phyloP scores from a whole-genome alignment of 2,797 vertebrate genomes.

The Vespertilio murinus region DNA sequence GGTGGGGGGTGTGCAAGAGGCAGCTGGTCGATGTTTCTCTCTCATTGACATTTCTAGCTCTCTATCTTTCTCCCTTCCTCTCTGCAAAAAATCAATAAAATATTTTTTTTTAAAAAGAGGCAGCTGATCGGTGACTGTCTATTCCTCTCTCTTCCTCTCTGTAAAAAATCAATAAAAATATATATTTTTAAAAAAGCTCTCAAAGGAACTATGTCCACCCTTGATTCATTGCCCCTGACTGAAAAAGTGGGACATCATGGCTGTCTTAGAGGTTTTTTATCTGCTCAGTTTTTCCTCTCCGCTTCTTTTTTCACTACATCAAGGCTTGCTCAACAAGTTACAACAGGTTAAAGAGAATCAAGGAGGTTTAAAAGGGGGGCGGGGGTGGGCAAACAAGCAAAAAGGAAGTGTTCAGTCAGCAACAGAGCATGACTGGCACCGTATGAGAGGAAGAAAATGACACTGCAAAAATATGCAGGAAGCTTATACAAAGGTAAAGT shows the following conservation, averaged over 20 bases:
- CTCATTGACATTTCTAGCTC: too few relatives aligned
- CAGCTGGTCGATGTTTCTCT: too few relatives aligned
- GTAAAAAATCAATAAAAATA: too few relatives aligned
- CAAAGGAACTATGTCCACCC: background rate
- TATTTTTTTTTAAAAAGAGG: too few relatives aligned
- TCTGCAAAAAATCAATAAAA: too few relatives aligned
- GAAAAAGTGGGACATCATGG: background rate
- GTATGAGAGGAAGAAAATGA: constrained; percentile 57
- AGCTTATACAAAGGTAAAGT: constrained; percentile 45
- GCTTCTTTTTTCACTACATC: constrained; percentile 25
- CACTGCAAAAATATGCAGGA: constrained; percentile 50
- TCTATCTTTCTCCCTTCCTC: too few relatives aligned
- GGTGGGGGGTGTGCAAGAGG: too few relatives aligned
- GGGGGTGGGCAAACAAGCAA: background rate
- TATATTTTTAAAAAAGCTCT: too few relatives aligned
- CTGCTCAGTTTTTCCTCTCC: constrained; percentile 6
- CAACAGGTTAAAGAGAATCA: constrained; percentile 37
- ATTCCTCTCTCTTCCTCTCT: too few relatives aligned
- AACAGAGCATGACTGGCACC: constrained; percentile 27
- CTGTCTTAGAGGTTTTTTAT: background rate
- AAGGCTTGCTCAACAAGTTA: constrained; percentile 50
- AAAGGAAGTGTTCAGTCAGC: constrained; percentile 31
- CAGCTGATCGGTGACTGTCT: too few relatives aligned
- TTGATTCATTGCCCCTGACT: background rate
- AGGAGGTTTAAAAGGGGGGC: background rate